Conservation (phyloP, 2,888 invertebrate genomes). For the Eristalis arbustorum region DNA sequence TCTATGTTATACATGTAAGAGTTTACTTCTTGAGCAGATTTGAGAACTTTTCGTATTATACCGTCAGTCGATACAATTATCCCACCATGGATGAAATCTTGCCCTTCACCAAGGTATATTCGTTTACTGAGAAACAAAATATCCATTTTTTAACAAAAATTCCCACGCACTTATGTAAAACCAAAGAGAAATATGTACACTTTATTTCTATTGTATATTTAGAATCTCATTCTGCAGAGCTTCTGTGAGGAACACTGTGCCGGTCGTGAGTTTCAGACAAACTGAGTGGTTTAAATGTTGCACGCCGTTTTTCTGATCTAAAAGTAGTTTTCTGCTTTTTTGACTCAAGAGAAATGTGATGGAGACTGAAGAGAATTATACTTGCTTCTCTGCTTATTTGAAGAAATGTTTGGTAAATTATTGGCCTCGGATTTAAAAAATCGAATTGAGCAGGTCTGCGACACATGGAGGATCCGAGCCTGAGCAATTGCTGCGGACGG, state of each 20-base stretch:
- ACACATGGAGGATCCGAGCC: no score
- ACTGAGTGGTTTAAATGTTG: conserved; percentile 14
- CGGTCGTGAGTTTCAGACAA: not conserved
- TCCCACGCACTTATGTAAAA: conserved; percentile 43
- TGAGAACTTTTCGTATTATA: conserved; percentile 82
- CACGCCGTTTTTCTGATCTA: not conserved
- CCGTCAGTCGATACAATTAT: conserved; percentile 83
- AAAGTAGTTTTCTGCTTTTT: not conserved
- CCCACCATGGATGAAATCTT: conserved; percentile 82
- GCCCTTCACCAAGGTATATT: conserved; percentile 81
- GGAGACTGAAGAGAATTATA: not conserved
- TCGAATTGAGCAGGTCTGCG: no score
- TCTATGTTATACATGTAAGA: conserved; percentile 80
- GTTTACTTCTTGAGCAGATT: conserved; percentile 80
- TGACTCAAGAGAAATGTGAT: not conserved
- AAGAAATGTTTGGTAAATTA: no score
- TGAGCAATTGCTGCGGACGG: no score
- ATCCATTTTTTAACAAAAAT: conserved; percentile 74
- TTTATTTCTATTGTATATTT: conserved; percentile 5
- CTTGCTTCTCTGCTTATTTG: not conserved
- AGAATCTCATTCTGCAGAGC: not conserved
- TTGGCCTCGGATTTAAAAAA: no score
- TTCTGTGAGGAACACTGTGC: not conserved
- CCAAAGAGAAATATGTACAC: conserved; percentile 2
- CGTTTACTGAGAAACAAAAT: conserved; percentile 78